Conservation (phyloP, 2,888 invertebrate genomes). For the Synanthedon formicaeformis region DNA sequence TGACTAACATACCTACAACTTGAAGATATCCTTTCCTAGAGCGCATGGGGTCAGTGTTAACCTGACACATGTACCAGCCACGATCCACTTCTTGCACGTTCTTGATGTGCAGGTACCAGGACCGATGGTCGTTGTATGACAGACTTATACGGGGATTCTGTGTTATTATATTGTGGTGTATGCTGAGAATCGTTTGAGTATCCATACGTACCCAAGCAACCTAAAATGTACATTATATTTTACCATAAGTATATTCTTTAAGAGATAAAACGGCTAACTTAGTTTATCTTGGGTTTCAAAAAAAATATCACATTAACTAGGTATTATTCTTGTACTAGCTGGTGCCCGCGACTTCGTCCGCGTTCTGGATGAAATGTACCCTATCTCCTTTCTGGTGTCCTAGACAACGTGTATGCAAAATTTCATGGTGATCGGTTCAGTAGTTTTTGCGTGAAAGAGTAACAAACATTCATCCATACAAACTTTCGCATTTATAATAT, state of each 20-base stretch:
- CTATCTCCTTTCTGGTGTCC: no score
- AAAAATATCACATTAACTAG: no score
- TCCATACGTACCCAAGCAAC: constrained; percentile 95
- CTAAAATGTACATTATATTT: constrained; percentile 42
- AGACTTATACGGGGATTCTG: constrained; percentile 89
- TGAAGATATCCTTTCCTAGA: constrained; percentile 89
- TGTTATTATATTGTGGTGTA: constrained; percentile 91
- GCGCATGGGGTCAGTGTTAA: constrained; percentile 93
- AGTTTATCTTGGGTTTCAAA: no score
- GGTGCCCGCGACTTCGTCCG: no score
- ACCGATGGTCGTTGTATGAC: constrained; percentile 89
- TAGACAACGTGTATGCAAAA: no score
- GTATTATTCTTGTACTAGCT: no score
- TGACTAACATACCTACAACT: constrained; percentile 82
- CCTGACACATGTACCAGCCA: constrained; percentile 94
- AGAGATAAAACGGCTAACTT: background rate
- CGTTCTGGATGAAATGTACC: no score
- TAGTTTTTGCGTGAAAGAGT: no score
- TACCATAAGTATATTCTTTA: background rate
- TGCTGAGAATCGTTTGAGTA: constrained; percentile 91
- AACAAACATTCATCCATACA: no score
- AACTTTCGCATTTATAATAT: no score
- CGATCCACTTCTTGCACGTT: constrained; percentile 88
- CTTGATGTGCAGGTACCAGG: constrained; percentile 91
- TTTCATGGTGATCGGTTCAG: no score